These are phyloP conservation scores for Nomada fucata DNA, from an alignment of 2,888 invertebrate species.

Conservation along the genomic window DNA sequence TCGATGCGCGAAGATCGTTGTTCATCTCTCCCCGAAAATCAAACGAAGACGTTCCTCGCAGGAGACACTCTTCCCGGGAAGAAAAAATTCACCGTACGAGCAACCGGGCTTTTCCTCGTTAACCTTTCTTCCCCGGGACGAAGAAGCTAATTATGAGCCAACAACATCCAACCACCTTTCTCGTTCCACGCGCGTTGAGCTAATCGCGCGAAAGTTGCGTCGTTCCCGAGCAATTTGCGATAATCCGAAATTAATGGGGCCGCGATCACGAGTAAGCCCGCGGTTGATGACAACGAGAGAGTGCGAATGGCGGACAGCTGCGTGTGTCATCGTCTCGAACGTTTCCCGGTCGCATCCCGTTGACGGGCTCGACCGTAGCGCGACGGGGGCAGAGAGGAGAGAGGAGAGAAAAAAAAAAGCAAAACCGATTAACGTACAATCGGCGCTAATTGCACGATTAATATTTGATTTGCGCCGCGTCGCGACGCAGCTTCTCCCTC, in stretches of 20 bases:
- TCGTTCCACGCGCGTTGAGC: neutral
- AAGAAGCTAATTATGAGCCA: slow-evolving; percentile 12
- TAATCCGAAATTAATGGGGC: slow-evolving; percentile 72
- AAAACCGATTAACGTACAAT: slow-evolving; percentile 80
- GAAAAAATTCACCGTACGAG: no score
- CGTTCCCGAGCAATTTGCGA: slow-evolving; percentile 58
- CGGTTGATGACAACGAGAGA: slow-evolving; percentile 53
- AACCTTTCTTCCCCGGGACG: neutral
- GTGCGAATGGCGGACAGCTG: slow-evolving; percentile 29
- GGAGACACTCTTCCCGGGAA: neutral
- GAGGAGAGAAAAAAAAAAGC: slow-evolving; percentile 56
- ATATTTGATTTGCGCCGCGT: slow-evolving; percentile 78
- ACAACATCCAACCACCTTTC: neutral
- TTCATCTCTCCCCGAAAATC: no score
- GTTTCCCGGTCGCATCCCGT: slow-evolving; percentile 41
- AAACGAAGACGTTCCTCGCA: neutral
- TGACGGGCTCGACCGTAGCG: slow-evolving; percentile 11
- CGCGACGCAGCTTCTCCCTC: slow-evolving; percentile 48
- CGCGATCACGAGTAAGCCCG: slow-evolving; percentile 46
- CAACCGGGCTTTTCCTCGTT: slow-evolving; percentile 3
- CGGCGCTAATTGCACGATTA: slow-evolving; percentile 81
- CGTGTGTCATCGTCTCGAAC: slow-evolving; percentile 54
- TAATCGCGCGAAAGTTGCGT: slow-evolving; percentile 12
- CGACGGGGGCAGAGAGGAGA: slow-evolving; percentile 25
- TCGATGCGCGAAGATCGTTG: neutral